Evolutionary conservation across 2,888 invertebrate genomes (phyloP), one percentile per base, ranked within the genome.

Genomic region (Ephialtes manifestator): DNA sequence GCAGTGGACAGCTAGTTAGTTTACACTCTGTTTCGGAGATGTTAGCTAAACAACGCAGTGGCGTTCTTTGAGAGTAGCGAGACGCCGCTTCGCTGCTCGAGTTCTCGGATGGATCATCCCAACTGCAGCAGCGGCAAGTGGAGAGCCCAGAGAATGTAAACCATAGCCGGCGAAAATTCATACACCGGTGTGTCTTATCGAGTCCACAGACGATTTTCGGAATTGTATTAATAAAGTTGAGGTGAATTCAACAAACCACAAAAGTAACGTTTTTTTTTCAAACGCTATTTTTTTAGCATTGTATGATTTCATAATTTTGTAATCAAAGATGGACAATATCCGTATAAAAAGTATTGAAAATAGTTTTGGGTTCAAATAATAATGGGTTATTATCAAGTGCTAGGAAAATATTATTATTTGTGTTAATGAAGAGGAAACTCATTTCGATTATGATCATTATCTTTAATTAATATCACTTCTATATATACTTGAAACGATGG

Each of bases 11-110:
- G 90, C 91, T 91, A 92, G 92, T 93, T 92, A 92, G 93, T 93
- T 93, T 93, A 93, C 91, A 92, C 91, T 91, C 91, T 91, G 92
- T 92, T 92, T 93, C 91, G 89, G 88, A 91, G 91, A 91, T 91
- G 93, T 92, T 93, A 92, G 90, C 91, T 89, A 93, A 93, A 93
- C 92, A 93, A 87, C 88, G 86, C 84, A 82, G 67, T 82, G 86
- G 63, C 81, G 87, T 84, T 78, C 92, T 93, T 93, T 93, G 92
- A 76, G 72, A 65, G 75, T 67, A 35, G 53, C 65, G 76, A 67
- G 84, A 86, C 89, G 89, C 90, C 89, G 86, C 88, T 88, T 82
- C 87, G 35, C 46, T 28, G 46, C 55, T 72, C 65, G 74, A 70
- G 58, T 67, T 65, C 51, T 63, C 46, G 15, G 63, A 76, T 65